Conservation (phyloP, 1,140 invertebrate genomes). For the Hormaphis cornu region DNA sequence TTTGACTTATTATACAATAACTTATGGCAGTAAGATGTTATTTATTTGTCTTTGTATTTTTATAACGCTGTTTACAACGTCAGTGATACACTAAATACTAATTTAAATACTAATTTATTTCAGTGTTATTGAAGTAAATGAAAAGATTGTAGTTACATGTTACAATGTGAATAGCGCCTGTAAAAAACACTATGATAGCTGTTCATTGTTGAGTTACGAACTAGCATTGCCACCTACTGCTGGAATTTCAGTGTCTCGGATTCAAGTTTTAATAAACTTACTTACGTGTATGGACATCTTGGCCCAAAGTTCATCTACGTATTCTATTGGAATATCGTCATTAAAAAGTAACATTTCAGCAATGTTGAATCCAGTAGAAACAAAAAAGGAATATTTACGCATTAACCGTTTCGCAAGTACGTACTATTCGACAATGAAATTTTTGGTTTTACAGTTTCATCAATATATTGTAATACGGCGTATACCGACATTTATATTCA, state of each 20-base stretch:
- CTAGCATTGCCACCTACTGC: conserved; percentile 66
- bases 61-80: too few relatives aligned
- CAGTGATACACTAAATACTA: neutral
- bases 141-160: conserved; percentile 32
- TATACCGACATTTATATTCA: conserved; percentile 39
- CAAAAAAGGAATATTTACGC: conserved; percentile 14
- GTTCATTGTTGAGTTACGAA: conserved; percentile 47
- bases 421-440: neutral
- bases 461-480: neutral
- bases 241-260: conserved; percentile 61
- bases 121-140: conserved; percentile 10
- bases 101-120: neutral
- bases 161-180: conserved; percentile 36
- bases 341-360: conserved; percentile 1
- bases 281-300: conserved; percentile 82
- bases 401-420: conserved; percentile 22
- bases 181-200: conserved; percentile 1
- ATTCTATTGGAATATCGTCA: neutral
- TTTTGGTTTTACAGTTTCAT: neutral
- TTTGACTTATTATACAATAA: conserved; percentile 82
- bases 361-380: neutral
- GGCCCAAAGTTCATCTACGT: conserved; percentile 51
- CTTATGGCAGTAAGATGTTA: conserved; percentile 58
- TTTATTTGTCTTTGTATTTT: neutral
- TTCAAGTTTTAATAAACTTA: conserved; percentile 78